Conservation (phyloP, 2,113 vertebrate species). For the Passer montanus region DNA sequence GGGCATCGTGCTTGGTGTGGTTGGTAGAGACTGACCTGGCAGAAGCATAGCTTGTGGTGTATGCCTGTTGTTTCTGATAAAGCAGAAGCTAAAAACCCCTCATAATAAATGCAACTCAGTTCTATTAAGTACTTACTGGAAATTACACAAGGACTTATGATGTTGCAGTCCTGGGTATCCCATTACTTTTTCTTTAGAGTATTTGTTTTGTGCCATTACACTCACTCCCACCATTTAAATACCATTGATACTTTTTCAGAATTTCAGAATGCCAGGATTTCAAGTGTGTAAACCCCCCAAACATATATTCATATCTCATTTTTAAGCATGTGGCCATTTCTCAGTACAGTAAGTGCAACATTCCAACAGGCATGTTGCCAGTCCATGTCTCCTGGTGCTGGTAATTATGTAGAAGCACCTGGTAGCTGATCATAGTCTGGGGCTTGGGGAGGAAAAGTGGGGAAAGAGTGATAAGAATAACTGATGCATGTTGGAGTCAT, state of each 20-base stretch:
- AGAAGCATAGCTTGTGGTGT: not conserved
- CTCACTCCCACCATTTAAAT: not conserved
- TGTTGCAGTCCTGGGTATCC: not conserved
- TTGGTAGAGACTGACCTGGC: not conserved
- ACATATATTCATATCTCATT: not conserved
- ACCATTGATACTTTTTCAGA: not conserved
- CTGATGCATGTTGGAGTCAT: not conserved
- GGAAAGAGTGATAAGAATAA: not conserved
- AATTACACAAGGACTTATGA: not conserved
- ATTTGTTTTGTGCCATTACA: not conserved
- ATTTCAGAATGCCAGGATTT: not conserved
- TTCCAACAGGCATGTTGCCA: not conserved
- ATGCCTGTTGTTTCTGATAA: not conserved
- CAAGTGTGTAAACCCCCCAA: not conserved
- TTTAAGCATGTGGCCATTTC: not conserved
- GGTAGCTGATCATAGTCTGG: not conserved
- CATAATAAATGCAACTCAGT: not conserved
- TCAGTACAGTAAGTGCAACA: not conserved
- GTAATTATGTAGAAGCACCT: not conserved
- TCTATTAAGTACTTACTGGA: not conserved
- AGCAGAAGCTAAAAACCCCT: not conserved
- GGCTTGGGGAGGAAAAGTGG: not conserved
- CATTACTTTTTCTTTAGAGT: not conserved
- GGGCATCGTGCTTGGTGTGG: not conserved
- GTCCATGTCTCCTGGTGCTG: not conserved